A percentile compares a stretch with the other conserved stretches of the same genome.
Evolutionary conservation across 2,113 vertebrate species (phyloP).

Genomic region (Microtus oregoni): DNA sequence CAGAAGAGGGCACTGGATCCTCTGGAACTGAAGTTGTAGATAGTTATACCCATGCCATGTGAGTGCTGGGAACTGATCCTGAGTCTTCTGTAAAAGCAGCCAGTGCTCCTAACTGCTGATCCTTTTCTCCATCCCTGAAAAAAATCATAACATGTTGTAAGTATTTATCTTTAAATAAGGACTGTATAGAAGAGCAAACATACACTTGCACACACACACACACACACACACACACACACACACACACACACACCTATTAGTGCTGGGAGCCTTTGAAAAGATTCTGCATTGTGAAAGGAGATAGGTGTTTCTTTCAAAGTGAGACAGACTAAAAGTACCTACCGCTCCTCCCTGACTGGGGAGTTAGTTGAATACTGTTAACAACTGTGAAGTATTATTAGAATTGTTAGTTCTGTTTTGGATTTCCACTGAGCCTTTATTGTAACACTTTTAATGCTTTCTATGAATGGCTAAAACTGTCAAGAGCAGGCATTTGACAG

Average conservation of each 20-base stretch:
- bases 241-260: background rate
- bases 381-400: background rate
- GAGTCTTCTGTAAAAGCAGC: background rate
- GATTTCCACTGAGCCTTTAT: background rate
- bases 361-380: background rate
- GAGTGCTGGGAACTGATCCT: background rate
- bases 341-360: background rate
- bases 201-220: background rate
- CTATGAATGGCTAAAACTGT: background rate
- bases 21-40: background rate
- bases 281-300: background rate
- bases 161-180: background rate
- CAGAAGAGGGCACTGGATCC: background rate
- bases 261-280: constrained; percentile 32
- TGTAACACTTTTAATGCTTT: background rate
- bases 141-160: constrained; percentile 17
- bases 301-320: background rate
- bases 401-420: background rate
- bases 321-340: background rate
- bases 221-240: background rate
- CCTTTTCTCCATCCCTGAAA: background rate
- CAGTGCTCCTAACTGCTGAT: background rate
- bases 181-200: background rate
- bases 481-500: background rate
- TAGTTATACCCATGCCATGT: background rate